These are phyloP conservation scores for Coendou prehensilis DNA, from an alignment of 2,797 vertebrate genomes.

Conservation along the genomic window DNA sequence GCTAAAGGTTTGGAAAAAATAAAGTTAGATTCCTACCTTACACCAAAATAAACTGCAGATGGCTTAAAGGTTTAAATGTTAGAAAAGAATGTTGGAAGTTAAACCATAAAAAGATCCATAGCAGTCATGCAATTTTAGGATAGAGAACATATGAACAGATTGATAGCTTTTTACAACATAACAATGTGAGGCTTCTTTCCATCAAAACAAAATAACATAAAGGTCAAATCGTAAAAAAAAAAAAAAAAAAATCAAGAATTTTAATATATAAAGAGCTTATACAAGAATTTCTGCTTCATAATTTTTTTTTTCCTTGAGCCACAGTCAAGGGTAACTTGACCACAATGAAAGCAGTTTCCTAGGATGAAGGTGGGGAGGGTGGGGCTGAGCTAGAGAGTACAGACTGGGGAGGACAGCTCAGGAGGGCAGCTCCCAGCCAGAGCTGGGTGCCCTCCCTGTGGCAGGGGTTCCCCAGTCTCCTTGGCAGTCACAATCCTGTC, in stretches of 20 bases:
- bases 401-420: not conserved
- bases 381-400: not conserved
- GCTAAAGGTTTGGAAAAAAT: conserved; percentile 76
- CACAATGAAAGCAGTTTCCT: not conserved
- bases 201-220: conserved; percentile 41
- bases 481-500: not conserved
- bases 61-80: conserved; percentile 67
- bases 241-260: conserved; percentile 27
- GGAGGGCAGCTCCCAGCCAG: not conserved
- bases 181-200: not conserved
- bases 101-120: conserved; percentile 38
- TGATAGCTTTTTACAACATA: not conserved
- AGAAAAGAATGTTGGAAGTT: not conserved
- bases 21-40: conserved; percentile 75
- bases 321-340: not conserved
- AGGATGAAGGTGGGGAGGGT: not conserved
- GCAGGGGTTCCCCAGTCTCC: conserved; percentile 65
- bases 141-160: not conserved
- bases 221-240: not conserved
- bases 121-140: not conserved
- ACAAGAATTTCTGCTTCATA: conserved; percentile 26
- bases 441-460: not conserved
- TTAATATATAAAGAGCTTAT: conserved; percentile 41
- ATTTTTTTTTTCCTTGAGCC: not conserved
- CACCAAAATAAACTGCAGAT: conserved; percentile 72